Base-by-base conservation (phyloP, 2,113 vertebrate genomes). In the Sprattus sprattus region DNA sequence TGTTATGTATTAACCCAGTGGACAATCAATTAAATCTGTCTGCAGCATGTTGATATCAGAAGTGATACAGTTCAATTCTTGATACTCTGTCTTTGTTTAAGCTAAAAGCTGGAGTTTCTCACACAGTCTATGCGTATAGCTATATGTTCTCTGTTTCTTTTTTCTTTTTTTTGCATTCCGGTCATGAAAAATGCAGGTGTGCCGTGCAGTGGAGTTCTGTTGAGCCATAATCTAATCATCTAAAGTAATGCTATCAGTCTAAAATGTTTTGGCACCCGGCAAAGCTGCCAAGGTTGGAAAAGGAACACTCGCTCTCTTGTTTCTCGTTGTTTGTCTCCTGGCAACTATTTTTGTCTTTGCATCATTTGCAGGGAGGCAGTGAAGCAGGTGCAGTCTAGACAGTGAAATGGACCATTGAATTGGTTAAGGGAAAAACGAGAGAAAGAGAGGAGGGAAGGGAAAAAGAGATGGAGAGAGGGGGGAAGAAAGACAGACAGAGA, bases 171-270 rank as follows among this genome's bases (percentile, higher is more conserved):
- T 39, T 39, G 39, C 39, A 2, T 39, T 86, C 84, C 83, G n/a
- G 83, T 85, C 87, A 82, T 84, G 82, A 87, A 88, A 89, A 87
- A 64, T 83, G 71, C 82, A 88, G 84, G 83, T 89, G 83, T 86
- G 39, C n/a, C 46, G 67, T 82, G 83, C 81, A 81, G 75, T 1
- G 28, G 49, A 88, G 87, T 87, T 71, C 67, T 84, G 39, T 57
- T 44, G 84, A 8, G 45, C 84, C 75, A 39, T 78, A 78, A 89
- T 89, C 85, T 90, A 88, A 88, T 91, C 88, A 85, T 64, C 87
- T 67, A 86, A 93, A 90, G 88, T 89, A 90, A 91, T 82, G 50
- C 87, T 57, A 89, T 91, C 81, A 88, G 88, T 86, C 67, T 44
- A 81, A 87, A 84, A 85, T 84, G 84, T 88, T 85, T 78, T 90